Base-by-base conservation (phyloP, 2,888 invertebrate species). In the Tridacna crocea region DNA sequence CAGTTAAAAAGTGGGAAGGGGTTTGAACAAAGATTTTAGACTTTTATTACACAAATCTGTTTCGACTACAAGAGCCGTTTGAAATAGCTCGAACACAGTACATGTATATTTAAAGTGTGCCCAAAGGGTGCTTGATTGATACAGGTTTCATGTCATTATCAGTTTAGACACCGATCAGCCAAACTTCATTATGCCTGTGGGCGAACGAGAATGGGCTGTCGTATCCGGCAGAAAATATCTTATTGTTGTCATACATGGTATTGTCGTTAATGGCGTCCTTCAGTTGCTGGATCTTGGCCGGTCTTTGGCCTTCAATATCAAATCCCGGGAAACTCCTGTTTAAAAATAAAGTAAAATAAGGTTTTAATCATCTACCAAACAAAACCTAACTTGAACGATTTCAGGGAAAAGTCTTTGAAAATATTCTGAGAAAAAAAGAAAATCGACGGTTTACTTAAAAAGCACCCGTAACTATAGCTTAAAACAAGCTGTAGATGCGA, bases 141-240 rank as follows among this genome's bases (percentile, higher is more conserved):
- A n/a, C n/a, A n/a, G n/a, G n/a, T n/a, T n/a, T n/a, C n/a, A n/a
- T n/a, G n/a, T n/a, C 51, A 51, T 51, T 13, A 15, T 13, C 51
- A 24, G 12, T 46, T 66, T 46, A 72, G 27, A 58, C 36, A 58
- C 11, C 74, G 10, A 77, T 47, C 27, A 78, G 66, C 80, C 80
- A 80, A 22, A 80, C 80, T 55, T 80, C 80, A 26, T 80, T 80
- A 58, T 80, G 80, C 70, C 80, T 75, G 66, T 80, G 48, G 19
- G 73, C n/a, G 55, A 82, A 63, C 17, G 72, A 17, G 68, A 76
- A 80, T 10, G 80, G 80, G 66, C 80, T 73, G 60, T 80, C 80
- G 60, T 80, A 80, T 11, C 80, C 80, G 27, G 80, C 80, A 17
- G 76, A 70, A 19, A 63, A 73, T 11, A 22, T 47, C 8, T 26